Evolutionary conservation across 1,140 invertebrate genomes (phyloP), one percentile per base, ranked within the genome.

Genomic region (Achatina immaculata): DNA sequence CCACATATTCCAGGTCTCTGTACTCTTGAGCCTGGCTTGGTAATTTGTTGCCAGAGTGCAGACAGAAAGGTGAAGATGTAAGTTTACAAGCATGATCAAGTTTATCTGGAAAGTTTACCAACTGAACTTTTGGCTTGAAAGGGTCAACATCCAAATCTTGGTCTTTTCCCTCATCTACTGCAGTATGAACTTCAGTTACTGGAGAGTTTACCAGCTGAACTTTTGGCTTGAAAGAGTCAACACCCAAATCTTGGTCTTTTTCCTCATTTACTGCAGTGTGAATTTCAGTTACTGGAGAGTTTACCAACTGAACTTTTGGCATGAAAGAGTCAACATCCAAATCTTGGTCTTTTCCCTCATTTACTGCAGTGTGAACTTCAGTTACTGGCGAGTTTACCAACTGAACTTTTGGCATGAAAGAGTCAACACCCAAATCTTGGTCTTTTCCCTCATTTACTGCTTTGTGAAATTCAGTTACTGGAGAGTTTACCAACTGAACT

Each of bases 201-300:
- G 73, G 73, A 36, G 73, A 75, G 28, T 75, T 58, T 14, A 45
- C 14, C 31, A 75, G 6, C 45, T 55, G 73, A 24, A 62, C 43
- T 75, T 75, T 75, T 9, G 43, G 28, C 36, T 55, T 75, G 43
- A 75, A 55, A 9, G 73, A 48, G 36, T 75, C 55, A 14, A 21
- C 31, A 73, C 2, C 38, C 16, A 21, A 38, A 9, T 16, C 34
- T 36, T 6, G 24, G n/a, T n/a, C 62, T 14, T 11, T 14, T 51
- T 51, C 62, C 9, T 65, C 62, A 65, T 65, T 68, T 4, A 40
- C 66, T 14, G 55, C 11, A 21, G 55, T 24, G n/a, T 11, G 9
- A 58, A 31, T 2, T 19, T 4, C n/a, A n/a, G n/a, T 58, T 11
- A 58, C 55, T 19, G 55, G 55, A n/a, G 55, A 58, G 24, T 58